Percentiles rank a stretch among this genome's conserved stretches.
These are phyloP conservation scores for Styela clava DNA, from an alignment of 23 tunicate species.

Conservation along the genomic window DNA sequence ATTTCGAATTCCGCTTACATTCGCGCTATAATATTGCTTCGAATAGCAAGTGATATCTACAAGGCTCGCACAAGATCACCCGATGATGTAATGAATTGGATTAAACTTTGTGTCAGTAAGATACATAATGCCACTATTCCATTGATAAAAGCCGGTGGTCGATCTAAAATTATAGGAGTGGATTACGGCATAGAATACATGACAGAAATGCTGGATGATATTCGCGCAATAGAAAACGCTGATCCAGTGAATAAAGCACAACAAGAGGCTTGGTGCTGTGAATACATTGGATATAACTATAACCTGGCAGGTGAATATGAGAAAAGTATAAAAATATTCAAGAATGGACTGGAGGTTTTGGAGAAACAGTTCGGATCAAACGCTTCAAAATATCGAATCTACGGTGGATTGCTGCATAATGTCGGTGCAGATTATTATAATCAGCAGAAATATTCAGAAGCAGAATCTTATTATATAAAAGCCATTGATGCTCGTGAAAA, in stretches of 20 bases:
- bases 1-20: neutral
- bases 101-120: neutral
- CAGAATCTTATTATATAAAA: neutral
- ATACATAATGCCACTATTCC: neutral
- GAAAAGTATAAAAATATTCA: neutral
- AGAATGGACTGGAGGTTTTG: neutral
- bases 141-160: neutral
- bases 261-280: neutral
- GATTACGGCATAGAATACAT: neutral
- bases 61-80: neutral
- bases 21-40: neutral
- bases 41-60: neutral
- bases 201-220: neutral
- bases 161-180: neutral
- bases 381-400: neutral
- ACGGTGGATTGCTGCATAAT: constrained; percentile 7
- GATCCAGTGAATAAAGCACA: neutral
- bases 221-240: neutral
- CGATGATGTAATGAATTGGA: neutral
- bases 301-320: neutral
- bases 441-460: neutral
- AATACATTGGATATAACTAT: neutral
- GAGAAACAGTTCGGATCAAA: neutral
- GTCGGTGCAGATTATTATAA: neutral
- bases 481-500: neutral